Conservation (phyloP, 2,797 vertebrate genomes). For the Percopsis omiscomaycus region DNA sequence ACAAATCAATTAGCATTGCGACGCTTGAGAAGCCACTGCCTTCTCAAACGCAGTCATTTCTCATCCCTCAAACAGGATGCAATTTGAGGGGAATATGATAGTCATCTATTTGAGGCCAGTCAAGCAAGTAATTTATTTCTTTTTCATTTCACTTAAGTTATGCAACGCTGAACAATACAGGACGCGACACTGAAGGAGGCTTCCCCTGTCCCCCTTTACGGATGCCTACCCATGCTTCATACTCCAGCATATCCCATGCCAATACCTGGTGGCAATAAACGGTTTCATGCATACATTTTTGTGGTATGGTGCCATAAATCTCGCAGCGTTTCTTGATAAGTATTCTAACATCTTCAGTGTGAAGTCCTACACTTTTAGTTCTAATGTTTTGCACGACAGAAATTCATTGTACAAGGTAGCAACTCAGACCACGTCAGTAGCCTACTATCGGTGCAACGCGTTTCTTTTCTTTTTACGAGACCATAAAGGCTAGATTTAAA, state of each 20-base stretch:
- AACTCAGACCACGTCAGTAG: constrained; percentile 69
- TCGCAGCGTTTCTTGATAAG: constrained; percentile 41
- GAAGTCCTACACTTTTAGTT: constrained; percentile 41
- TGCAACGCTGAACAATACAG: constrained; percentile 76
- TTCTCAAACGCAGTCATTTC: constrained; percentile 62
- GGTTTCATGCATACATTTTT: constrained; percentile 69
- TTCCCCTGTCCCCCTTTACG: constrained; percentile 71
- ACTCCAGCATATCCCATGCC: constrained; percentile 64
- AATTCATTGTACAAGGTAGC: constrained; percentile 69
- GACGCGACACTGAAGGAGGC: constrained; percentile 70
- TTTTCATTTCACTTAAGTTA: constrained; percentile 79
- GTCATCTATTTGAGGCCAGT: constrained; percentile 69
- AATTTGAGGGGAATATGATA: constrained; percentile 71
- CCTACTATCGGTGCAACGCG: constrained; percentile 69
- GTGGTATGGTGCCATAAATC: constrained; percentile 67
- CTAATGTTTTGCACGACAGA: constrained; percentile 44
- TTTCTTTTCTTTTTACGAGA: constrained; percentile 79
- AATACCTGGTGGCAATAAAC: constrained; percentile 66
- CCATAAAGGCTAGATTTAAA: constrained; percentile 80
- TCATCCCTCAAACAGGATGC: constrained; percentile 72
- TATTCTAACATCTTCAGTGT: constrained; percentile 58
- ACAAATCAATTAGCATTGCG: constrained; percentile 75
- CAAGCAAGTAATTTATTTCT: constrained; percentile 79
- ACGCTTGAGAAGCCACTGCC: constrained; percentile 62
- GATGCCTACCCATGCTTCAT: constrained; percentile 70